These are phyloP conservation scores for Isaurus tuberculatus DNA, from an alignment of 92 coral and sea anemone species.

Conservation along the genomic window DNA sequence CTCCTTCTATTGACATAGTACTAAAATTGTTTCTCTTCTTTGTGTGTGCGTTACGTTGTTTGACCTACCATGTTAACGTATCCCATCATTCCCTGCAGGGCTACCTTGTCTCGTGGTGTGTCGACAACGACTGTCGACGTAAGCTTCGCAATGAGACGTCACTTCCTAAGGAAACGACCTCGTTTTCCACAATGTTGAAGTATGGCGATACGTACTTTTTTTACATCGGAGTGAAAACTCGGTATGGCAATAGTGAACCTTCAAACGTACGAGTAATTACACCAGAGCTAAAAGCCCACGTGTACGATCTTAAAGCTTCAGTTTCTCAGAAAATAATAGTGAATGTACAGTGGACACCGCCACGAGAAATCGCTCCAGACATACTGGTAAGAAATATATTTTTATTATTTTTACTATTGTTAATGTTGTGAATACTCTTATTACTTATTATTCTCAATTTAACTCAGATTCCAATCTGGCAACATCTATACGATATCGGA, in stretches of 20 bases:
- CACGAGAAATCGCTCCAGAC: background rate
- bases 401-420: background rate
- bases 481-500: no score
- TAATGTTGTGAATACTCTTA: background rate
- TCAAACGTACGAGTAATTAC: background rate
- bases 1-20: background rate
- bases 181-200: conserved; percentile 1
- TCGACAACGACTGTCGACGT: background rate
- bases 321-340: background rate
- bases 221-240: conserved; percentile 17
- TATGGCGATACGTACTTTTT: conserved; percentile 26
- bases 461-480: no score
- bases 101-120: conserved; percentile 33
- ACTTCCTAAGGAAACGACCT: background rate
- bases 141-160: background rate
- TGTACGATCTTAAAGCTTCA: background rate
- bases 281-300: background rate
- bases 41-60: no score
- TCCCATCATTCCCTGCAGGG: background rate
- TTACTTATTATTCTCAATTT: no score
- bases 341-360: background rate
- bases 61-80: background rate
- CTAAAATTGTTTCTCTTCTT: no score
- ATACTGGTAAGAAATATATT: conserved; percentile 6
- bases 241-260: conserved; percentile 26